Evolutionary conservation across 2,888 invertebrate genomes (phyloP), one percentile per base, ranked within the genome.

Genomic region (Strigamia crassipes): DNA sequence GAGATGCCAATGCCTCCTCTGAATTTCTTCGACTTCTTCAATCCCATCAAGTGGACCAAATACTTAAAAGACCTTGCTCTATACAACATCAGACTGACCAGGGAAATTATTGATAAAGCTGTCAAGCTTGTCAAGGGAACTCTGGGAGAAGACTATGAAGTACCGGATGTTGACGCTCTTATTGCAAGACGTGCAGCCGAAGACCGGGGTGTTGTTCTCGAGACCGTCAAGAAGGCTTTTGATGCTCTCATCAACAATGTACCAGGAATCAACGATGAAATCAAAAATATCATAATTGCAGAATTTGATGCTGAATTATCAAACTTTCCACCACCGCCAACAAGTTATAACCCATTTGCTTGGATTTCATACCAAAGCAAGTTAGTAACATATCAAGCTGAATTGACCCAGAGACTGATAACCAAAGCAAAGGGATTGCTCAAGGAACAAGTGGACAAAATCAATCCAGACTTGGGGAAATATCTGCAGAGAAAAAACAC

Each of bases 101-200:
- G 73, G 27, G 73, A 73, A 13, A 1, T 73, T 27, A 12, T 73
- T 3, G 73, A 73, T 27, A 73, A 73, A 8, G 73, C 73, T 3
- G 6, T 73, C 5, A 73, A 73, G 31, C 31, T 73, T 12, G 73
- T 31, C 15, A 27, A 73, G 31, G 73, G 73, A 73, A 73, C 73
- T 31, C 23, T 73, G 73, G 73, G 73, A 27, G 73, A 73, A 15
- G 73, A 73, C 31, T 73, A 73, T 13, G 73, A 56, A 56, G 56
- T 56, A 18, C 56, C 56, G 8, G 56, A 56, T 3, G 9, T 18
- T 18, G 18, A 56, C 6, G 1, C 18, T 18, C 1, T 46, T 12
- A 1, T 46, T 12, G 3, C 1, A 2, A 56, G n/a, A 18, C 56
- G 56, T 21, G 18, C 56, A 5, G 18, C 56, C 6, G 56, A 18